Conservation (phyloP, 2,797 vertebrate species). For the Neostethus bicornis region DNA sequence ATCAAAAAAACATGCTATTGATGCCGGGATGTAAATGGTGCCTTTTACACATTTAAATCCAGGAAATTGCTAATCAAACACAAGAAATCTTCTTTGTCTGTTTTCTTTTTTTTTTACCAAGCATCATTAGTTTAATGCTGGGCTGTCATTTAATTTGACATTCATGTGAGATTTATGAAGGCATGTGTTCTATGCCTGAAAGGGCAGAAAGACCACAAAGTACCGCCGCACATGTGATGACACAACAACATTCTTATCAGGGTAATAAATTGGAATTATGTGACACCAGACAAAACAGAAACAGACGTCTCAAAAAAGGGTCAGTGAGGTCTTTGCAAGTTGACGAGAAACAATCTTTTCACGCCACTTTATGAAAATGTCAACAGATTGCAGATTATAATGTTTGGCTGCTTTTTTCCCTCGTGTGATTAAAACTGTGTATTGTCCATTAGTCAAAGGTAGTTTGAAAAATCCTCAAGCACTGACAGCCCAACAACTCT, state of each 20-base stretch:
- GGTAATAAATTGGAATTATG: background rate
- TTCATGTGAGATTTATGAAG: slow-evolving; percentile 8
- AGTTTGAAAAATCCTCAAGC: too few relatives aligned
- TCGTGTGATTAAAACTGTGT: too few relatives aligned
- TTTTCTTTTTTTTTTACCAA: too few relatives aligned
- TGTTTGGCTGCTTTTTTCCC: too few relatives aligned
- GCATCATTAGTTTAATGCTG: too few relatives aligned
- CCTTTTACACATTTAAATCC: slow-evolving; percentile 8
- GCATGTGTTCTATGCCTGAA: slow-evolving; percentile 5
- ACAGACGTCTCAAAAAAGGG: background rate
- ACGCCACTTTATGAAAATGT: background rate
- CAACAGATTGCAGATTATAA: too few relatives aligned
- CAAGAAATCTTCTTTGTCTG: background rate
- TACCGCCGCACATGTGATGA: background rate
- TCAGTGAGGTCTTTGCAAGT: background rate
- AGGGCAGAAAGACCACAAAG: background rate
- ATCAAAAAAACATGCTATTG: slow-evolving; percentile 1
- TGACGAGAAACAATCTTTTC: too few relatives aligned
- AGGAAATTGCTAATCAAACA: slow-evolving; percentile 13
- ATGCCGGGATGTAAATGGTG: background rate
- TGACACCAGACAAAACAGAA: background rate
- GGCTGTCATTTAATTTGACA: background rate
- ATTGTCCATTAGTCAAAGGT: too few relatives aligned
- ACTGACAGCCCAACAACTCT: too few relatives aligned
- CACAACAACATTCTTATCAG: background rate